Base-by-base conservation (phyloP, 2,888 invertebrate genomes). In the Branchipolynoe longqiensis region DNA sequence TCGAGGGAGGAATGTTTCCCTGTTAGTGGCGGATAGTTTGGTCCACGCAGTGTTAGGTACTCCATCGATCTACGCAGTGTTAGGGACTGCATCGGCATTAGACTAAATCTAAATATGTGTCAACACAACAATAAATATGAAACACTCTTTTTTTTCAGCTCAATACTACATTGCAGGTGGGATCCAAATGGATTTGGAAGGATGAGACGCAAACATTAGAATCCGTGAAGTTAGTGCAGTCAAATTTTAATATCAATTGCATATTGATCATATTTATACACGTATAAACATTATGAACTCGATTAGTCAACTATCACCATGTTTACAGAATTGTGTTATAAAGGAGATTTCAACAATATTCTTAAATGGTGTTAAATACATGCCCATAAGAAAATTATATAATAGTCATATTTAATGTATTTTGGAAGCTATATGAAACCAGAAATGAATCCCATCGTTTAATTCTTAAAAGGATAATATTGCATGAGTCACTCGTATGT, bases 131-230 rank as follows among this genome's bases (percentile, higher is more conserved):
- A 62, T 62, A 25, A 14, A 62, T 25, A 62, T 62, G 8, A 22
- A 14, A 28, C n/a, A 8, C 28, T 14, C 33, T 74, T 22, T 36
- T 36, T 41, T 78, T 38, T 41, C 25, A 82, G 56, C 14, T 28
- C 22, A 6, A 83, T 22, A 31, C 40, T 14, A 62, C 56, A 83
- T 31, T 83, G 41, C 58, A 83, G 28, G 83, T 69, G 31, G 69
- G 64, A 8, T 48, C 62, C 1, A 59, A 62, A 33, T 85, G 85
- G 85, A 41, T 41, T 36, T 85, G 85, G 85, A 85, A 85, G 38
- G 85, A 85, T 2, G 85, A 74, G 0, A 28, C 81, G 6, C 54
- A 81, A 36, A 25, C 74, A 18, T 31, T 85, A 41, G 85, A 85
- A 40, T 59, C 54, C 3, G 40, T 48, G 25, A 82, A 62, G 84